phyloP scores from a whole-genome alignment of 2,888 invertebrate species.

The Latrodectus elegans region DNA sequence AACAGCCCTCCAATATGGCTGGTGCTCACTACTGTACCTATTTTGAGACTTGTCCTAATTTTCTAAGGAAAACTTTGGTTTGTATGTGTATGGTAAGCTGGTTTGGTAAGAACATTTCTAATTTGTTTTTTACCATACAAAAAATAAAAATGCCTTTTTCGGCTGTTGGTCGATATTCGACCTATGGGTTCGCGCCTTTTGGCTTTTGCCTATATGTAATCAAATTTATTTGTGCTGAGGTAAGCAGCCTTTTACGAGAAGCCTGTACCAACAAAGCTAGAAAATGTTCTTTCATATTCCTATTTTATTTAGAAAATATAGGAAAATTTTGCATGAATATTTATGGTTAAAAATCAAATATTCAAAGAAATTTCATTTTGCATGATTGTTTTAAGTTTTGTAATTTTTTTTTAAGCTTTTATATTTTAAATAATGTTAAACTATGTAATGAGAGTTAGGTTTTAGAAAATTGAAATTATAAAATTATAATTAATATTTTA shows the following conservation, averaged over 20 bases:
- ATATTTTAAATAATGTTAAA: no score
- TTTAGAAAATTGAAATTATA: no score
- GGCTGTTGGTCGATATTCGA: conserved; percentile 43
- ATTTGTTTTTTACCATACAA: conserved; percentile 69
- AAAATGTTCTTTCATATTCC: no score
- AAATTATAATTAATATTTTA: no score
- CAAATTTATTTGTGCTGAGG: conserved; percentile 37
- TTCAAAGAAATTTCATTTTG: no score
- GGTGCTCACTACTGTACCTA: conserved; percentile 59
- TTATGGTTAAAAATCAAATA: no score
- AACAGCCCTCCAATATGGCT: conserved; percentile 73
- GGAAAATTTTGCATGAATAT: no score
- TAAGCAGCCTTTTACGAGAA: conserved; percentile 41
- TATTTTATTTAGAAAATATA: no score
- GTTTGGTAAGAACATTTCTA: conserved; percentile 69
- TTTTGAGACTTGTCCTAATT: conserved; percentile 60
- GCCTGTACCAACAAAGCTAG: no score
- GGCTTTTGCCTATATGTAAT: conserved; percentile 13
- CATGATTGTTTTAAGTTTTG: no score
- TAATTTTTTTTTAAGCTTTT: no score
- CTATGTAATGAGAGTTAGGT: no score
- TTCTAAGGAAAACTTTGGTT: conserved; percentile 69
- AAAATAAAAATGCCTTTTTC: conserved; percentile 7
- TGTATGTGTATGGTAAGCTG: conserved; percentile 70
- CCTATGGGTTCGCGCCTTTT: conserved; percentile 33